Evolutionary conservation across 2,888 invertebrate species (phyloP).

Genomic region (Volucella inanis): DNA sequence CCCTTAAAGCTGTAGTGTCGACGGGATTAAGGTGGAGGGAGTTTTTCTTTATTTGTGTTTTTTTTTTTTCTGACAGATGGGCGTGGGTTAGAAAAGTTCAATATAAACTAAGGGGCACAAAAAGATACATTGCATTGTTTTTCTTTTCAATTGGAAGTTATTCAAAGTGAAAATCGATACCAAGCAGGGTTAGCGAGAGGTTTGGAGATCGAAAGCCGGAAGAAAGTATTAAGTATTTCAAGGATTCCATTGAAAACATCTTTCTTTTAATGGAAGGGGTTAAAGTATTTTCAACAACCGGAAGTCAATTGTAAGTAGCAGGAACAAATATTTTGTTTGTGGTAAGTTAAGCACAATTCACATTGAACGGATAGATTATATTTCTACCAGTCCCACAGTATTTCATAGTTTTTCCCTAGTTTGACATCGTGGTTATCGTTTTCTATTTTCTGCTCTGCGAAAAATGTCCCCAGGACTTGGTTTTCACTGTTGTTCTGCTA

Average conservation of each 20-base stretch:
- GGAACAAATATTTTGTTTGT: too few species aligned
- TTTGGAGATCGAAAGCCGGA: conserved; percentile 3
- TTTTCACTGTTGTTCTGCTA: too few species aligned
- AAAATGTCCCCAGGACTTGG: too few species aligned
- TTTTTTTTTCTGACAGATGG: conserved; percentile 8
- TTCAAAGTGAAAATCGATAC: conserved; percentile 9
- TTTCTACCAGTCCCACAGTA: too few species aligned
- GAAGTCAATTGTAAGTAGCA: neutral
- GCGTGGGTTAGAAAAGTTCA: conserved; percentile 3
- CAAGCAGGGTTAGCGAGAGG: neutral
- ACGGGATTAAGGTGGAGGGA: neutral
- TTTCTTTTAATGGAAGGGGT: neutral
- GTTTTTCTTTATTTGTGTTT: neutral
- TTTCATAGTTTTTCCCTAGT: too few species aligned
- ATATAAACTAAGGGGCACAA: neutral
- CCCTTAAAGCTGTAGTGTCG: conserved; percentile 31
- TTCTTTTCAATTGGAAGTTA: neutral
- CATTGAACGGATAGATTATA: too few species aligned
- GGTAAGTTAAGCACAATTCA: too few species aligned
- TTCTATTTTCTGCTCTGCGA: too few species aligned
- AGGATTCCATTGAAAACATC: neutral
- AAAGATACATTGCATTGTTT: conserved; percentile 19
- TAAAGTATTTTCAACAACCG: conserved; percentile 4
- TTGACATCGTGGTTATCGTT: too few species aligned
- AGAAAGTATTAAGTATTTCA: neutral